A percentile compares a stretch with the other conserved stretches of the same genome.
Evolutionary conservation across 2,113 vertebrate species (phyloP).

Genomic region (Haemorhous mexicanus): DNA sequence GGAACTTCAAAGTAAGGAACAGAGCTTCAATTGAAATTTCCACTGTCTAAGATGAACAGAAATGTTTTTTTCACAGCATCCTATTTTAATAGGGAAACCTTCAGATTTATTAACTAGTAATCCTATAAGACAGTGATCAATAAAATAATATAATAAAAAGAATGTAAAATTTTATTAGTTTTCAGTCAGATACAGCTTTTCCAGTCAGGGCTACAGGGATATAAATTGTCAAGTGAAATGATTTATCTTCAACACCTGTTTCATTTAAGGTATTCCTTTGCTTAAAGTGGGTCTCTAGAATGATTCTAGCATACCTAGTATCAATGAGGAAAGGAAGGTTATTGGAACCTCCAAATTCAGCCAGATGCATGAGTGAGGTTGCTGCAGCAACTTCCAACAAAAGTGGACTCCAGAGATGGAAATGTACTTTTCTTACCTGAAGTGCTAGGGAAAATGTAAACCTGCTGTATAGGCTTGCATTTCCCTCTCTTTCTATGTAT

Average conservation of each 20-base stretch:
- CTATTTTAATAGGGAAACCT: background rate
- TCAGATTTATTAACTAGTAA: background rate
- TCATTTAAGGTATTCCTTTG: conserved; percentile 5
- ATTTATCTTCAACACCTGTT: conserved; percentile 42
- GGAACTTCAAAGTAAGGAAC: background rate
- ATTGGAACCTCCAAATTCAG: background rate
- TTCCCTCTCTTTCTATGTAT: conserved; percentile 2
- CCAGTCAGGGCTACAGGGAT: background rate
- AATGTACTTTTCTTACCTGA: background rate
- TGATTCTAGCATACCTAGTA: background rate
- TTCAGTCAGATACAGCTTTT: background rate
- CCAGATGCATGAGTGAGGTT: fast-evolving
- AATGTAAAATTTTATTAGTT: background rate
- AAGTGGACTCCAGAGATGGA: background rate
- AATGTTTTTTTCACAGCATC: background rate
- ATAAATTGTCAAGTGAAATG: background rate
- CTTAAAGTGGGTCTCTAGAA: background rate
- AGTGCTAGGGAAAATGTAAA: background rate
- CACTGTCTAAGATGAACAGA: background rate
- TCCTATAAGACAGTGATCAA: background rate
- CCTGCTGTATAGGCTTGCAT: background rate
- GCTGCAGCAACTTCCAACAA: background rate
- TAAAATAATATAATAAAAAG: background rate
- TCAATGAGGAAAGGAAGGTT: background rate
- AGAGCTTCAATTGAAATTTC: background rate